A percentile compares a stretch with the other conserved stretches of the same genome.
These are phyloP conservation scores for Sinocyclocheilus anophthalmus DNA, from an alignment of 2,113 vertebrate genomes.

Conservation along the genomic window DNA sequence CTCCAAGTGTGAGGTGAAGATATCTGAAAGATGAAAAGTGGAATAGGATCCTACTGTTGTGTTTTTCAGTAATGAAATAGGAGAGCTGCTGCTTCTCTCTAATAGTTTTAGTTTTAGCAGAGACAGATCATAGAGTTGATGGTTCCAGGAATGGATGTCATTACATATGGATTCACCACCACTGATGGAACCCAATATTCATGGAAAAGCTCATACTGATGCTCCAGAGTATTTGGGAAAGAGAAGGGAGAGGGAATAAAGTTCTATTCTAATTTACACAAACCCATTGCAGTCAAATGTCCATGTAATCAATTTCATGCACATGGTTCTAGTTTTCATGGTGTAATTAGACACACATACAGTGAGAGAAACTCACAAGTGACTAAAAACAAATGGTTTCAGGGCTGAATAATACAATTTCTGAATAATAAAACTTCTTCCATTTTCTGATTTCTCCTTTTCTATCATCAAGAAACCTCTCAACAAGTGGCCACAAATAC, in stretches of 20 bases:
- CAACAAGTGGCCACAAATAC: not conserved
- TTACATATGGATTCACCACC: constrained; percentile 58
- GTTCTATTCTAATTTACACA: not conserved
- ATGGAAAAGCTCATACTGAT: constrained; percentile 17
- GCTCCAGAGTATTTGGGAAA: constrained; percentile 29
- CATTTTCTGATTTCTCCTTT: not conserved
- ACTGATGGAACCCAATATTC: constrained; percentile 54
- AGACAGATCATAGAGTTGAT: constrained; percentile 62
- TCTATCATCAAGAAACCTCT: not conserved
- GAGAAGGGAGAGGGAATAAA: not conserved
- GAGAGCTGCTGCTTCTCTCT: constrained; percentile 57
- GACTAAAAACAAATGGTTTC: not conserved
- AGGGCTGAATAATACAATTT: not conserved
- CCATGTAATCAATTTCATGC: constrained; percentile 9
- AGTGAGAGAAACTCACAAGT: not conserved
- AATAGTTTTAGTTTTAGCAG: constrained; percentile 70
- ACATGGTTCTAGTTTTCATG: not conserved
- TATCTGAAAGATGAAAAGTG: constrained; percentile 45
- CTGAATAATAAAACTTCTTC: not conserved
- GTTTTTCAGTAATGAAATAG: constrained; percentile 63
- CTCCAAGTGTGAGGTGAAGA: constrained; percentile 21
- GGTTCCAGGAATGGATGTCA: constrained; percentile 68
- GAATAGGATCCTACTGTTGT: constrained; percentile 65
- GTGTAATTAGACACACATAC: not conserved
- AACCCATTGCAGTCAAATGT: not conserved